Evolutionary conservation across 2,113 vertebrate species (phyloP).

Genomic region (Callocephalon fimbriatum): DNA sequence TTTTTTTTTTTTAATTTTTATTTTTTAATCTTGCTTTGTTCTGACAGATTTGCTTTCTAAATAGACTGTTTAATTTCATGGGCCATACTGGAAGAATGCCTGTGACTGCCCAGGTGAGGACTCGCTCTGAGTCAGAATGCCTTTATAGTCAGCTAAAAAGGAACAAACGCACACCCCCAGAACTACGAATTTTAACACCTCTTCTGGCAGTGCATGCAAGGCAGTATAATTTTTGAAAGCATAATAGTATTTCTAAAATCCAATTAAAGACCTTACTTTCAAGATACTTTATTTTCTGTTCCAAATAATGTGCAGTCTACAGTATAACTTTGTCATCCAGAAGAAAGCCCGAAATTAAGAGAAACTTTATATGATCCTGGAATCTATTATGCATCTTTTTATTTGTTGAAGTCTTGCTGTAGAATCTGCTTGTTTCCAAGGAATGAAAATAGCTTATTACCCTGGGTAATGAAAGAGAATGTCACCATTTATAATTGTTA

Average conservation of each 20-base stretch:
- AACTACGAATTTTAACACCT: not conserved
- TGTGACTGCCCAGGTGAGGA: not conserved
- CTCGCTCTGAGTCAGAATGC: not conserved
- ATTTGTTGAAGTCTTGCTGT: conserved; percentile 24
- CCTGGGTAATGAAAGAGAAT: conserved; percentile 42
- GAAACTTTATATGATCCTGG: not conserved
- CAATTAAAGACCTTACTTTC: not conserved
- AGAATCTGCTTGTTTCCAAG: conserved; percentile 46
- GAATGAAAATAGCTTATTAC: conserved; percentile 67
- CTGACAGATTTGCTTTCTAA: not conserved
- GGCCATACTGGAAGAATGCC: not conserved
- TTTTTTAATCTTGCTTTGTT: not conserved
- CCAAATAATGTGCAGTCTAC: not conserved
- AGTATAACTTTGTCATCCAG: conserved; percentile 7
- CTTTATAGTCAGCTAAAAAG: not conserved
- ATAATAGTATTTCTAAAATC: conserved; percentile 20
- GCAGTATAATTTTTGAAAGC: not conserved
- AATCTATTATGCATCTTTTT: conserved; percentile 23
- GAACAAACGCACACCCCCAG: not conserved
- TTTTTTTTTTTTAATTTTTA: not conserved
- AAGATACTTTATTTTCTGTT: conserved; percentile 18
- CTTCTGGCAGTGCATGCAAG: not conserved
- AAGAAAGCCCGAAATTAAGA: conserved; percentile 25
- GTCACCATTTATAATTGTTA: conserved; percentile 55
- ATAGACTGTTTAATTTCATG: not conserved